Base-by-base conservation (phyloP, 2,888 invertebrate species). In the Dryadula phaetusa region DNA sequence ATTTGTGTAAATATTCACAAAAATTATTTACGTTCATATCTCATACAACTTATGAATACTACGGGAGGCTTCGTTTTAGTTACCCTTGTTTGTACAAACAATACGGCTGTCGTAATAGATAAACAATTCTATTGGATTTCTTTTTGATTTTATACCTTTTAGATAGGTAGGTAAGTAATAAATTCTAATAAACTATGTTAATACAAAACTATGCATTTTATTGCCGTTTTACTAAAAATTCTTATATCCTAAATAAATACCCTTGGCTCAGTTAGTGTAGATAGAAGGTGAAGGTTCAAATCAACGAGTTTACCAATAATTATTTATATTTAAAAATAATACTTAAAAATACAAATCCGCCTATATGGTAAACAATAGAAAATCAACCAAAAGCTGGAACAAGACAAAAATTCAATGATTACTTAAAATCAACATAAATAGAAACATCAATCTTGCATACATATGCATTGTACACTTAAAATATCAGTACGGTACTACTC, bases 131-230 rank as follows among this genome's bases (percentile, higher is more conserved):
- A 40, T 56, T 54, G 37, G 37, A 37, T n/a, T 20, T n/a, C n/a
- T n/a, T 37, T 54, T 54, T 22, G 14, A 40, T 54, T 20, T 46
- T 16, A 54, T 54, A 34, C 14, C 22, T 16, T 54, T 40, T 56
- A 56, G 10, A 4, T 56, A 22, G 4, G 40, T 40, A 56, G 40
- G 25, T 22, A 25, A 40, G 25, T 22, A 25, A 40, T 40, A 22
- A 28, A 22, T 22, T 40, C 7, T 56, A 56, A 40, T 56, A 56
- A 40, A 56, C 12, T 44, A 5, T 40, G 40, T 40, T 40, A 22
- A 56, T 40, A 40, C 20, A 40, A 0, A 40, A 22, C 8, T 4
- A 22, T 20, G 37, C 14, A 1, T 56, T 25, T 54, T 34, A 18
- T 54, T 54, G 8, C 14, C 25, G 53, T 7, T 18, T 14, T 34